Evolutionary conservation across 2,888 invertebrate species (phyloP), one percentile per base, ranked within the genome.

Genomic region (Meghimatium bilineatum): DNA sequence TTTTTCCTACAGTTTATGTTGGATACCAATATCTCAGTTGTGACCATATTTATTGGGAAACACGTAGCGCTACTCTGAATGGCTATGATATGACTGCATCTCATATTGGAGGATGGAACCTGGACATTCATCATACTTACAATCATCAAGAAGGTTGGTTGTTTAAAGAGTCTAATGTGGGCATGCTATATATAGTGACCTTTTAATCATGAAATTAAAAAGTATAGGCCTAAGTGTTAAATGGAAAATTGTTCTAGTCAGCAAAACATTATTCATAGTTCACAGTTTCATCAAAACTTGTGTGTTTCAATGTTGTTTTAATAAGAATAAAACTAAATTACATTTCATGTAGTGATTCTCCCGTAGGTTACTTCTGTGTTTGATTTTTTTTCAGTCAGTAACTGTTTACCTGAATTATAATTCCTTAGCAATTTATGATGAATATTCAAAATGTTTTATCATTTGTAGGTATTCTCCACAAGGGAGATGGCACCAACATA

Each of bases 121-220:
- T 99, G 82, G 97, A 99, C 93, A 97, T 99, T 87, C 99, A 99
- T 94, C 99, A 99, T 94, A 97, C 98, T 93, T 99, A 99, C 94
- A 99, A 99, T 94, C 98, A 98, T 95, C 97, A 98, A 92, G 98
- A 99, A 95, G 99, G 97, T 96, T 93, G 36, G 74, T 29, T n/a
- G 8, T 44, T n/a, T 67, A 12, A 67, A 5, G 0, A 29, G 63
- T 63, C 6, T 32, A 34, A 34, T 69, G 20, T 36, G n/a, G n/a
- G n/a, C n/a, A n/a, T n/a, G n/a, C n/a, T n/a, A n/a, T n/a, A n/a
- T n/a, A n/a, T 66, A 29, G 17, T 66, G 66, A 66, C 5, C 63
- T 63, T 5, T 63, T 63, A 20, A 8, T 26, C 63, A 63, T 20
- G 63, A 26, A 26, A 23, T 63, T 63, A 63, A 32, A 66, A n/a